These are phyloP conservation scores for Paratilapia polleni DNA, from an alignment of 2,113 vertebrate species.

Conservation along the genomic window DNA sequence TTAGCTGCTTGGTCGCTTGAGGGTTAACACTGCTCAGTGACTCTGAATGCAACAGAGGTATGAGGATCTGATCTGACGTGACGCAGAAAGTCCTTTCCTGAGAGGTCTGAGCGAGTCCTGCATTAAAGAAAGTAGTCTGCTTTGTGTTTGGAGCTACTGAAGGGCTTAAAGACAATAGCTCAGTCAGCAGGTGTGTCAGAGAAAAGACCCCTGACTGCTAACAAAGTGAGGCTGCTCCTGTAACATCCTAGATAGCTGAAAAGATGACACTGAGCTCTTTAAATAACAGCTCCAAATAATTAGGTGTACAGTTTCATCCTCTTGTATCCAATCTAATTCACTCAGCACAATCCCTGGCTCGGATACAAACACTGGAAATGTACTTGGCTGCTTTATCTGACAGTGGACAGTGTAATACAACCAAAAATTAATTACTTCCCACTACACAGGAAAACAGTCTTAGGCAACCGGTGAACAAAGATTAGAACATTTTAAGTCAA, in stretches of 20 bases:
- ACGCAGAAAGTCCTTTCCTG: neutral
- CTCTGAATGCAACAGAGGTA: neutral
- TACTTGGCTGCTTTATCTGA: constrained; percentile 12
- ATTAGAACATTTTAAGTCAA: constrained; percentile 26
- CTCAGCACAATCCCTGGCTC: neutral
- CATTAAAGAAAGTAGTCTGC: neutral
- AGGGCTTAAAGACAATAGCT: constrained; percentile 11
- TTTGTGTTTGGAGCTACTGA: neutral
- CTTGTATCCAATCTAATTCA: neutral
- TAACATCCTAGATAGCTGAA: constrained; percentile 3
- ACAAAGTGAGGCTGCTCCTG: constrained; percentile 1
- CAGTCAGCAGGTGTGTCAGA: constrained; percentile 15
- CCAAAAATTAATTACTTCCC: constrained; percentile 4
- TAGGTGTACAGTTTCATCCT: neutral
- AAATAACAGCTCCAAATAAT: neutral
- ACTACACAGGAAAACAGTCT: constrained; percentile 18
- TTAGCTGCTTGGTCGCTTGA: neutral
- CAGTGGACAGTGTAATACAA: neutral
- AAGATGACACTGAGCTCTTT: neutral
- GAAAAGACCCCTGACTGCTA: constrained; percentile 20
- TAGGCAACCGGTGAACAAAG: constrained; percentile 5
- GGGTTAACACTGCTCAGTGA: neutral
- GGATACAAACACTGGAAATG: neutral
- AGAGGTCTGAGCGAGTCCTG: neutral
- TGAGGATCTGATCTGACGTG: neutral